Evolutionary conservation across 2,113 vertebrate species (phyloP).

Genomic region (Podarcis raffonei): DNA sequence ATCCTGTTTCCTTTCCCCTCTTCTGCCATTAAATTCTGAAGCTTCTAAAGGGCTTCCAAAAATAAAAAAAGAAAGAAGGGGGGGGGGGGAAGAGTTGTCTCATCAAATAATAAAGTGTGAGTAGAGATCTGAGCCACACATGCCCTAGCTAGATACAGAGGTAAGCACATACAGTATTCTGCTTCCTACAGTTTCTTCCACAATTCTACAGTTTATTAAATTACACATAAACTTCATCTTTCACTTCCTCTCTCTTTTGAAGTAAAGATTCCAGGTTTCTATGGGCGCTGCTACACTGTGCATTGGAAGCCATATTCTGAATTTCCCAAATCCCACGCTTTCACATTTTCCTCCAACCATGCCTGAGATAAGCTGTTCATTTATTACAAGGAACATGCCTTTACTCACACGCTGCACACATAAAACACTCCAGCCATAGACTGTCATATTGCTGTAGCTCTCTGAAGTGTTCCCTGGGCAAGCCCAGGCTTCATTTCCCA

Average conservation of each 20-base stretch:
- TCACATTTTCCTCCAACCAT: not conserved
- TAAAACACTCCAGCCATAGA: not conserved
- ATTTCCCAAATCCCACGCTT: not conserved
- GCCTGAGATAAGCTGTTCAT: not conserved
- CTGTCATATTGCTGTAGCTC: not conserved
- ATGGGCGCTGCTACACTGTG: not conserved
- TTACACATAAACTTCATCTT: not conserved
- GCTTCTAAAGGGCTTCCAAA: not conserved
- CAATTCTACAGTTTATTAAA: not conserved
- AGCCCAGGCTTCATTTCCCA: not conserved
- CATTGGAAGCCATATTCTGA: not conserved
- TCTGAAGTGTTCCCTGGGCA: not conserved
- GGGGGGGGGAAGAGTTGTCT: not conserved
- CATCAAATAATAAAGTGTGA: not conserved
- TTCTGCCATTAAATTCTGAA: not conserved
- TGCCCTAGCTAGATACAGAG: not conserved
- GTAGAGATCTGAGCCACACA: not conserved
- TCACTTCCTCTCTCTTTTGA: not conserved
- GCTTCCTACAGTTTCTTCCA: not conserved
- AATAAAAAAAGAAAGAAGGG: not conserved
- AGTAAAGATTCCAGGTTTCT: not conserved
- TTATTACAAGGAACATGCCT: not conserved
- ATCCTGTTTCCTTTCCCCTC: not conserved
- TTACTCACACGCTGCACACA: not conserved
- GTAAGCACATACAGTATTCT: not conserved